A percentile compares a stretch with the other conserved stretches of the same genome.
Evolutionary conservation across 2,888 invertebrate species (phyloP).

Genomic region (Ophraella communa): DNA sequence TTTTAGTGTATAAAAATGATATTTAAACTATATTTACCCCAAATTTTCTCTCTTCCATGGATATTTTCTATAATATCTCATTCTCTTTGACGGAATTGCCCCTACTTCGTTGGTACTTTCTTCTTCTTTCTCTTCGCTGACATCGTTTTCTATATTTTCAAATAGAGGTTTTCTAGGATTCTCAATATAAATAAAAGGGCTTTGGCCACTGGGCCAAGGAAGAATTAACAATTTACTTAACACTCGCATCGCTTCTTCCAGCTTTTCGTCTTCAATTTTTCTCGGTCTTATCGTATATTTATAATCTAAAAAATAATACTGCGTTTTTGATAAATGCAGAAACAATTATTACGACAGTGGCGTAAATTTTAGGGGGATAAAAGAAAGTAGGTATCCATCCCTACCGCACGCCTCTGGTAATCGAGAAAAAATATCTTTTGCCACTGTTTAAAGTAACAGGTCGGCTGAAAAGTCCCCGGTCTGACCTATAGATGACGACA

Average conservation of each 20-base stretch:
- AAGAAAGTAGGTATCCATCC: no score
- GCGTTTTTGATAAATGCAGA: no score
- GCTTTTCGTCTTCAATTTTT: conserved; percentile 33
- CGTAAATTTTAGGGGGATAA: no score
- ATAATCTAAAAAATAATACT: conserved; percentile 10
- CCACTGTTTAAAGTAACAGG: no score
- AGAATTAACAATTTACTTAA: conserved; percentile 46
- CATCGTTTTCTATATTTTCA: no score
- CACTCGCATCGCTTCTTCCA: conserved; percentile 39
- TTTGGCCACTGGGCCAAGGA: conserved; percentile 52
- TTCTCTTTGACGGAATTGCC: conserved; percentile 58
- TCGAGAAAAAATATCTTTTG: no score
- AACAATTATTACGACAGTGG: no score
- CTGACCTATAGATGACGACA: no score
- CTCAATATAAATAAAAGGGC: conserved; percentile 57
- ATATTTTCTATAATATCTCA: conserved; percentile 67
- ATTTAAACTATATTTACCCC: conserved; percentile 35
- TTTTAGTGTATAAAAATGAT: no score
- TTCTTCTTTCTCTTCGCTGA: not conserved
- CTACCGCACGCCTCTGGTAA: no score
- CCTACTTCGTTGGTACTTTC: conserved; percentile 16
- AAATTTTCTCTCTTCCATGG: conserved; percentile 69
- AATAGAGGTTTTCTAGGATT: conserved; percentile 16
- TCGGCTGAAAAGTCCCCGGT: no score
- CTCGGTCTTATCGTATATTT: not conserved